Conservation (phyloP, 2,797 vertebrate species). For the Lacerta viridis region DNA sequence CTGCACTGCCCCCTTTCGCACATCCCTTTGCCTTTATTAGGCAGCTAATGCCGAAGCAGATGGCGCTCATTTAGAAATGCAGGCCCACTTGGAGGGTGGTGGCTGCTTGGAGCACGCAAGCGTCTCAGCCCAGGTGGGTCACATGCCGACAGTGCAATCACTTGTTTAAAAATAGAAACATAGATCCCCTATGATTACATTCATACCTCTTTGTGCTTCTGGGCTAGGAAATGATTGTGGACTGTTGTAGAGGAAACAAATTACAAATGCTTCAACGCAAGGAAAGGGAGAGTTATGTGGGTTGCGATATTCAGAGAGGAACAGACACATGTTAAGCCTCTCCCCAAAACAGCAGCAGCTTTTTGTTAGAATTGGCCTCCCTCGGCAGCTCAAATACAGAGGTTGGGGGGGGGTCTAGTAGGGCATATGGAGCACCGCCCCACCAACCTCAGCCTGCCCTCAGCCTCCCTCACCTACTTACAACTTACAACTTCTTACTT, state of each 20-base stretch:
- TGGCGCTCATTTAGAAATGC: conserved; percentile 51
- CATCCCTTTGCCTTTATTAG: conserved; percentile 54
- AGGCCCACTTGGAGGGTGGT: conserved; percentile 40
- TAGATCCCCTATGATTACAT: conserved; percentile 36
- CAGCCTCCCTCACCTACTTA: too few relatives aligned
- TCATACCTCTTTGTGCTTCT: conserved; percentile 24
- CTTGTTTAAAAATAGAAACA: conserved; percentile 51
- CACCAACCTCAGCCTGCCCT: too few relatives aligned
- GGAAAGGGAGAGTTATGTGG: conserved; percentile 20
- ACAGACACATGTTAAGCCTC: neutral
- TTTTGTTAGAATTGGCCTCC: neutral
- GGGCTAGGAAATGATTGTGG: neutral
- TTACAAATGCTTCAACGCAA: conserved; percentile 33
- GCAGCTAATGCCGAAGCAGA: conserved; percentile 58
- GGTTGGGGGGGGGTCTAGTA: too few relatives aligned
- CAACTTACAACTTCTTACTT: too few relatives aligned
- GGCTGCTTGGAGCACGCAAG: conserved; percentile 56
- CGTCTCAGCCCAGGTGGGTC: conserved; percentile 27
- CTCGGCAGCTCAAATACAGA: neutral
- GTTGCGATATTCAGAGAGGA: conserved; percentile 12
- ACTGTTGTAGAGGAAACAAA: conserved; percentile 13
- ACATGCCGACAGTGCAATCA: conserved; percentile 51
- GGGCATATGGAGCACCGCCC: too few relatives aligned
- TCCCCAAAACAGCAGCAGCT: neutral
- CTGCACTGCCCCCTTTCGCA: conserved; percentile 30